phyloP scores from a whole-genome alignment of 2,113 vertebrate species.

The Salvelinus namaycush region DNA sequence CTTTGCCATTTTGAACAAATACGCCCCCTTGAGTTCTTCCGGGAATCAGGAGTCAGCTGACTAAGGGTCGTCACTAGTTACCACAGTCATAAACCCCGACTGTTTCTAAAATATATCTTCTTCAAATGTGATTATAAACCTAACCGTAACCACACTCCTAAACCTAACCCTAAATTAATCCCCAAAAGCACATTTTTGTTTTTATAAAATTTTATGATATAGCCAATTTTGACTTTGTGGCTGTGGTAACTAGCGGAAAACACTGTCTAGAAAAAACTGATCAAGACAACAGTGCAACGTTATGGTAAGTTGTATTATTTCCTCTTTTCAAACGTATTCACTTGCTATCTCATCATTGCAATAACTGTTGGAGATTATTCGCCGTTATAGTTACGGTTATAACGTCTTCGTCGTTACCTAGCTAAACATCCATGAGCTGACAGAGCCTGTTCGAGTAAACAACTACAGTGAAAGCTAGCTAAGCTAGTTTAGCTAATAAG shows the following conservation, averaged over 20 bases:
- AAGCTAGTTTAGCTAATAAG: neutral
- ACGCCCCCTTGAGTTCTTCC: slow-evolving; percentile 31
- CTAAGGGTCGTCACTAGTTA: neutral
- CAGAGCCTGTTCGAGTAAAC: neutral
- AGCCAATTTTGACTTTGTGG: too few species aligned
- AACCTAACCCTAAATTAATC: too few species aligned
- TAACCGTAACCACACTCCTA: too few species aligned
- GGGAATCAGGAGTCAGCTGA: slow-evolving; percentile 31
- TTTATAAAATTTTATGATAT: too few species aligned
- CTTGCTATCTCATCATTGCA: neutral
- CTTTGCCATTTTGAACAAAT: slow-evolving; percentile 2
- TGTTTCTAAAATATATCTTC: too few species aligned
- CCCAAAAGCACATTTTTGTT: too few species aligned
- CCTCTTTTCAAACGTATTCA: neutral
- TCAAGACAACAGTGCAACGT: neutral
- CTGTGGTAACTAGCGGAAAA: too few species aligned
- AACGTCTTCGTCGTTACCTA: too few species aligned
- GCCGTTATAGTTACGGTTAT: neutral
- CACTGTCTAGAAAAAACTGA: slow-evolving; percentile 6
- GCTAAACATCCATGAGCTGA: too few species aligned
- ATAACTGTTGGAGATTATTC: neutral
- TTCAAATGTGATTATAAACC: too few species aligned
- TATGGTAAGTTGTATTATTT: neutral
- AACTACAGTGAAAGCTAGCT: neutral
- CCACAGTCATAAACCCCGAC: too few species aligned